phyloP scores from a whole-genome alignment of 2,888 invertebrate species.

The Norana najaformis region DNA sequence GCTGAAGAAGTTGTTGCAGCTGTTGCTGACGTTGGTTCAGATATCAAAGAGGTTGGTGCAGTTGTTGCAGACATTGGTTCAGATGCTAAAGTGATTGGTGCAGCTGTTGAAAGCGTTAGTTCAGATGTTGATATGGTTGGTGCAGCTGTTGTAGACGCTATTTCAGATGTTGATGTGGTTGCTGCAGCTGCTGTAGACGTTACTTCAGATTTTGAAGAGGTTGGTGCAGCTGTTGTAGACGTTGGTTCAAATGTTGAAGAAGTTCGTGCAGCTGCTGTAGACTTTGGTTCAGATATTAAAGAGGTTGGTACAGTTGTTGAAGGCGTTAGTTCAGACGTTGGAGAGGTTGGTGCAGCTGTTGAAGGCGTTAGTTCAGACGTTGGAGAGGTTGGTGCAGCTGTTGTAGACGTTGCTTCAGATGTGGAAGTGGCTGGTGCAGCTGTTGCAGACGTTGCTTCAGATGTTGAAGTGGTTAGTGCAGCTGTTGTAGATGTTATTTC shows the following conservation, averaged over 20 bases:
- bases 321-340: not conserved
- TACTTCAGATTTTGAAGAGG: not conserved
- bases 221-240: not conserved
- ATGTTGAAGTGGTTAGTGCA: not conserved
- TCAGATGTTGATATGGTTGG: not conserved
- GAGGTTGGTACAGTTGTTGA: not conserved
- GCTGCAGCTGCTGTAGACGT: not conserved
- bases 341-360: not conserved
- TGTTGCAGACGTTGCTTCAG: not conserved
- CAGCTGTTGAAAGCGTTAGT: not conserved
- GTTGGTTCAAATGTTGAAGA: not conserved
- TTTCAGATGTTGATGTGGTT: not conserved
- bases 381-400: not conserved
- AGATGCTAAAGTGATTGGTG: not conserved
- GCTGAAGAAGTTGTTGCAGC: slow-evolving; percentile 9
- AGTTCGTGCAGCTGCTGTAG: not conserved
- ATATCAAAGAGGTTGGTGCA: not conserved
- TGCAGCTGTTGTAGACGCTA: not conserved
- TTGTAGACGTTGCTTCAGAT: not conserved
- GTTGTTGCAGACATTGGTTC: not conserved
- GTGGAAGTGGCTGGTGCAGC: not conserved
- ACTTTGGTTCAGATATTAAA: not conserved
- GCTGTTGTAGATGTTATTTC: not conserved
- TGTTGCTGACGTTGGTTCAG: not conserved
- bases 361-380: not conserved